phyloP scores from a whole-genome alignment of 1,140 invertebrate genomes.

The Nephila pilipes region DNA sequence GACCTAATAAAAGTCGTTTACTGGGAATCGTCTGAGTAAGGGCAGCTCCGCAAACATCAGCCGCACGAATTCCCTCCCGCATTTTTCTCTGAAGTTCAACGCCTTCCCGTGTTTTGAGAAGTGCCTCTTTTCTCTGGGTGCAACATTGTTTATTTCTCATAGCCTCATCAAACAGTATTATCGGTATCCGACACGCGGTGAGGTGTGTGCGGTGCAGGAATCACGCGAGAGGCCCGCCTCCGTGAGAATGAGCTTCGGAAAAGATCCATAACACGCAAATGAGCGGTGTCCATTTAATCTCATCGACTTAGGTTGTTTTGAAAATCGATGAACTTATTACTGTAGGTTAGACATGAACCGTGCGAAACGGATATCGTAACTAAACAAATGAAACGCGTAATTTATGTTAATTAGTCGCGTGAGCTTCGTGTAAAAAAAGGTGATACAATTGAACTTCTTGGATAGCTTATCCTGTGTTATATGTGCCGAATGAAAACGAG shows the following conservation, averaged over 20 bases:
- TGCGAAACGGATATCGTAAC: no score
- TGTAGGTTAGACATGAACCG: no score
- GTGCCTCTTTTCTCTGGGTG: not conserved
- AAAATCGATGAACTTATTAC: no score
- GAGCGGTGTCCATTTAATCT: no score
- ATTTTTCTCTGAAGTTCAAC: slow-evolving; percentile 71
- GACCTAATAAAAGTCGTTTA: slow-evolving; percentile 53
- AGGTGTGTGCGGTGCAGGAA: not conserved
- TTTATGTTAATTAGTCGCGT: no score
- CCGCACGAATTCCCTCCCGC: slow-evolving; percentile 34
- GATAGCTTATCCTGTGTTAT: no score
- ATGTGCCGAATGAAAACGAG: no score
- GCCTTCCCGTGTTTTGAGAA: slow-evolving; percentile 59
- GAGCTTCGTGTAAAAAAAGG: no score
- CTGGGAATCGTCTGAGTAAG: slow-evolving; percentile 51
- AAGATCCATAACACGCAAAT: no score
- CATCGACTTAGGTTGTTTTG: no score
- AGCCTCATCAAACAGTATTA: not conserved
- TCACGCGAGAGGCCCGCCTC: not conserved
- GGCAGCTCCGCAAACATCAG: slow-evolving; percentile 67
- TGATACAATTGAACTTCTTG: no score
- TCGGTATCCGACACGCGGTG: not conserved
- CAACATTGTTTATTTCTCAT: slow-evolving; percentile 37
- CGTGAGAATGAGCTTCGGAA: not conserved
- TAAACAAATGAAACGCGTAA: no score